Evolutionary conservation across 1,140 invertebrate species (phyloP).

Genomic region (Halesus radiatus): DNA sequence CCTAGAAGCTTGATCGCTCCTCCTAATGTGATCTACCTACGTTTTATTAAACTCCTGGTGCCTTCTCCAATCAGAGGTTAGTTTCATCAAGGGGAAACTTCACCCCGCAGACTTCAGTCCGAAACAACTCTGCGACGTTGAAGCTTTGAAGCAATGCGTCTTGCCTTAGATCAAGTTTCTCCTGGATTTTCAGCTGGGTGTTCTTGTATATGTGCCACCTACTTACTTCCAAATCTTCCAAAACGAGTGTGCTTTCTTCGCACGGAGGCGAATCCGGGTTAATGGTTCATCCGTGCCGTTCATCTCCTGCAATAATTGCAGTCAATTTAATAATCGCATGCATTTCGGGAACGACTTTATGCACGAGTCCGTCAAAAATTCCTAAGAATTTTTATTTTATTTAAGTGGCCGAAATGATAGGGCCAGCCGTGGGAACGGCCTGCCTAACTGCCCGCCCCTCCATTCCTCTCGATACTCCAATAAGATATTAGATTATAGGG

Average conservation of each 20-base stretch:
- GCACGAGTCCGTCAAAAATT: slow-evolving; percentile 1
- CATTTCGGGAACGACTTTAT: background rate
- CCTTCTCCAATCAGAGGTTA: no score
- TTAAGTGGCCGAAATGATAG: slow-evolving; percentile 30
- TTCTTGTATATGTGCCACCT: no score
- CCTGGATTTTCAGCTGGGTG: no score
- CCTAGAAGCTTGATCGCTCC: no score
- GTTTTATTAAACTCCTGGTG: no score
- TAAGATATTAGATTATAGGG: slow-evolving; percentile 20
- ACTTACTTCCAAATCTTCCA: no score
- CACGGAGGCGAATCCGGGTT: no score
- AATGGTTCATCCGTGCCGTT: background rate
- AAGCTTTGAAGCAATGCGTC: no score
- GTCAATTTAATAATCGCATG: slow-evolving; percentile 8
- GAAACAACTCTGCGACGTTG: no score
- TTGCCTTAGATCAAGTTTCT: no score
- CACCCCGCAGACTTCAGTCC: background rate
- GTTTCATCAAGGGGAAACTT: no score
- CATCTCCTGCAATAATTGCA: background rate
- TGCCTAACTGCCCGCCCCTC: background rate
- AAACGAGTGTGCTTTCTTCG: background rate
- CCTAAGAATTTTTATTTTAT: slow-evolving; percentile 7
- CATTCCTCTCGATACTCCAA: background rate
- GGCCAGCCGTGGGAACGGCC: slow-evolving; percentile 31
- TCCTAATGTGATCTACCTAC: no score